Base-by-base conservation (phyloP, 2,888 invertebrate species). In the Strigamia transsilvanica region DNA sequence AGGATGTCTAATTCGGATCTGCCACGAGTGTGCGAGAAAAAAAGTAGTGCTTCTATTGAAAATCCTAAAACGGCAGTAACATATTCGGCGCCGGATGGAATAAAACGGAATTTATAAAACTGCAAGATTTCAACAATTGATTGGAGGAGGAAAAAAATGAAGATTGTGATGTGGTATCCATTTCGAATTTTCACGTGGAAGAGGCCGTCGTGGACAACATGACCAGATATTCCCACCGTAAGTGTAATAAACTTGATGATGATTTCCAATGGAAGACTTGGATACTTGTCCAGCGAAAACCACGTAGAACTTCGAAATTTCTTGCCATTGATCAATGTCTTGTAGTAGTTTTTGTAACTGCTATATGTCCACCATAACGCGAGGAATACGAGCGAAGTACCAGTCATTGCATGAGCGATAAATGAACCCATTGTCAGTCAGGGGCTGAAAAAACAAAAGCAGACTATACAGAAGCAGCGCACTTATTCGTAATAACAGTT, bases 1-100 rank as follows among this genome's bases (percentile, higher is more conserved):
- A 38, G 2, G 9, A 38, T 7, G 10, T 38, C 38, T 38, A 38
- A 38, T 38, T 38, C 38, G 10, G 38, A 38, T 38, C 38, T 38
- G 38, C 38, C 38, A 38, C 10, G 38, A 38, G 38, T 38, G 10
- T 38, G 38, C 0, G 10, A 4, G 6, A 7, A 38, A 10, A 38
- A 38, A 0, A 38, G 38, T 9, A 38, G 10, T 38, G 86, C 89
- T 85, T 90, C 90, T 34, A 89, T 87, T 18, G 84, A 84, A 78
- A 89, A 86, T 2, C 90, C 89, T 51, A 90, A 82, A 2, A 86
- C 83, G 12, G 86, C 85, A 2, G 87, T 85, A 3, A 87, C 86
- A 85, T 89, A 90, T 84, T 89, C 89, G 23, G 88, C 85, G 83
- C 87, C 86, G 9, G 87, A 87, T 2, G 89, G 89, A 15, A 89